Conservation (phyloP, 2,113 vertebrate genomes). For the Sialia sialis region DNA sequence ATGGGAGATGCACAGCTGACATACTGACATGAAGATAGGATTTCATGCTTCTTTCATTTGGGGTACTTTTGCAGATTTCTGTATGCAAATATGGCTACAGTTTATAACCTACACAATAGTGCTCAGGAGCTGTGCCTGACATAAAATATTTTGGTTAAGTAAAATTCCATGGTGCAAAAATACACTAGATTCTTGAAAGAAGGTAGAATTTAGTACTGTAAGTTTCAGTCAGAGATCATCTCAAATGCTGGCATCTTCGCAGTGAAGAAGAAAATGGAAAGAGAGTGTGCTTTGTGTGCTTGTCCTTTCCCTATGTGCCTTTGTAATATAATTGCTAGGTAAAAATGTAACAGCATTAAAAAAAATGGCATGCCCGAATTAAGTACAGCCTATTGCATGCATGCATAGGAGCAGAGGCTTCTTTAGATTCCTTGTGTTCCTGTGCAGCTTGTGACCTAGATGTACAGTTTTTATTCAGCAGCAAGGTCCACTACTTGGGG, state of each 20-base stretch:
- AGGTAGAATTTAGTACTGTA: background rate
- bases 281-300: constrained; percentile 11
- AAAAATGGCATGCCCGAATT: background rate
- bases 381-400: background rate
- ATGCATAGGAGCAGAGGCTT: background rate
- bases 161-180: background rate
- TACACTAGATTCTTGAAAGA: background rate
- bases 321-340: constrained; percentile 46
- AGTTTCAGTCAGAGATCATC: background rate
- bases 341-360: background rate
- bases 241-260: background rate
- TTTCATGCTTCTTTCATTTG: background rate
- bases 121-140: background rate
- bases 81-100: background rate
- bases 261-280: background rate
- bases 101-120: background rate
- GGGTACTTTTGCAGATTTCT: background rate
- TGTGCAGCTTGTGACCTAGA: background rate
- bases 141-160: background rate
- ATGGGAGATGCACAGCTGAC: background rate
- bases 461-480: background rate
- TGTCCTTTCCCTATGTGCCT: background rate
- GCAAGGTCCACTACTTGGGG: background rate
- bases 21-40: background rate
- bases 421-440: background rate